A percentile compares a stretch with the other conserved stretches of the same genome.
These are phyloP conservation scores for Corythornis leucogaster DNA, from an alignment of 2,797 vertebrate species.

Conservation along the genomic window DNA sequence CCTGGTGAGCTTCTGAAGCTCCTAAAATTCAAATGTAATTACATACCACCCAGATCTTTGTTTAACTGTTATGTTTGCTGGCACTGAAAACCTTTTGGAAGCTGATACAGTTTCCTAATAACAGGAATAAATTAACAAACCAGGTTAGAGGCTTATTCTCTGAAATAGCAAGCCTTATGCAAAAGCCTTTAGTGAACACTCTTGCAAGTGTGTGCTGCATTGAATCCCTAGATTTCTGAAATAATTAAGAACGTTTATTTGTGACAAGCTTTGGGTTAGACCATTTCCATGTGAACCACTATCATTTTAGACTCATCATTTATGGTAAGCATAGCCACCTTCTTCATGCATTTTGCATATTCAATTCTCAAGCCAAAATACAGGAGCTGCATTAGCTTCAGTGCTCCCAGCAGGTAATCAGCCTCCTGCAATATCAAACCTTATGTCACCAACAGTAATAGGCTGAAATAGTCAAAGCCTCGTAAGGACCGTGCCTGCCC, in stretches of 20 bases:
- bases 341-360: constrained; percentile 40
- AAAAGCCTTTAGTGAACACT: constrained; percentile 41
- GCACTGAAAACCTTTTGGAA: neutral
- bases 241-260: constrained; percentile 37
- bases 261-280: neutral
- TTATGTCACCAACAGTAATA: constrained; percentile 27
- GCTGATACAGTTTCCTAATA: neutral
- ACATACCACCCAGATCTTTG: neutral
- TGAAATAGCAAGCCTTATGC: neutral
- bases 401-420: constrained; percentile 41
- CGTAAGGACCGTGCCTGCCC: constrained; percentile 18
- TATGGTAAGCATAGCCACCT: constrained; percentile 29
- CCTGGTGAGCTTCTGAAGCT: neutral
- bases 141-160: neutral
- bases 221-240: constrained; percentile 18
- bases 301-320: constrained; percentile 35
- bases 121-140: neutral
- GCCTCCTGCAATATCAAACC: constrained; percentile 32
- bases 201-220: neutral
- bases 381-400: constrained; percentile 13
- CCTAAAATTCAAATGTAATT: neutral
- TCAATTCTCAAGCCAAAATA: constrained; percentile 42
- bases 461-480: constrained; percentile 26
- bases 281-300: neutral
- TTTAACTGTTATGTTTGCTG: neutral